A percentile compares a stretch with the other conserved stretches of the same genome.
Evolutionary conservation across 2,113 vertebrate genomes (phyloP).

Genomic region (Pseudorectes ferrugineus): DNA sequence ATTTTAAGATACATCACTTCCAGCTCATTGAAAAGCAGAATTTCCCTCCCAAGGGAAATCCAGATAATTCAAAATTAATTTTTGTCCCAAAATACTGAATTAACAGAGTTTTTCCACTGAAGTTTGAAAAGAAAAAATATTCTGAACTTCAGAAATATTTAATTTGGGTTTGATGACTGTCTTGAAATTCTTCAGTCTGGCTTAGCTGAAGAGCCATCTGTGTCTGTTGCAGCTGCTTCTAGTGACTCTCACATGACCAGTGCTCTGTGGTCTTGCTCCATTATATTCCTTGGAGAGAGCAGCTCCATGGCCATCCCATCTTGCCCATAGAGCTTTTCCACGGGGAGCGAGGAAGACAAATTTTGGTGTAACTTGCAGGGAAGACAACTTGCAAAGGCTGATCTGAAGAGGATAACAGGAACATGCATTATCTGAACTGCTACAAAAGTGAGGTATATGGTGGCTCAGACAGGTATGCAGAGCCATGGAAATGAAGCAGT

Average conservation of each 20-base stretch:
- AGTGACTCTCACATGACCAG: not conserved
- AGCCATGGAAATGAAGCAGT: not conserved
- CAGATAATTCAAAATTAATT: conserved; percentile 61
- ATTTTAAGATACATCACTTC: conserved; percentile 57
- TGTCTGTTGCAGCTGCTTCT: not conserved
- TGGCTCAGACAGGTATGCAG: not conserved
- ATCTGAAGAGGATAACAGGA: not conserved
- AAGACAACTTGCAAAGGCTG: not conserved
- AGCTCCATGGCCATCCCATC: not conserved
- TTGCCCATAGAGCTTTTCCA: fast-evolving
- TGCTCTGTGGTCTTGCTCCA: not conserved
- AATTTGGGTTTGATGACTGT: not conserved
- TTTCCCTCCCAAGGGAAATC: conserved; percentile 51
- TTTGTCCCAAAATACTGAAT: conserved; percentile 53
- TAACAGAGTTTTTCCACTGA: not conserved
- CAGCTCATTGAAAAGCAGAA: conserved; percentile 54
- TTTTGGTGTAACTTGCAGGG: not conserved
- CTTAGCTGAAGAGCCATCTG: not conserved
- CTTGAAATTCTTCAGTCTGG: not conserved
- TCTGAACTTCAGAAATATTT: not conserved
- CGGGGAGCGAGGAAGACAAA: not conserved
- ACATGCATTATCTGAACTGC: not conserved
- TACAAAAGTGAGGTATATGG: not conserved
- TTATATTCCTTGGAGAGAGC: not conserved
- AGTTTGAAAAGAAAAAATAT: not conserved